Conservation (phyloP, 2,113 vertebrate species). For the Catharus minimus region DNA sequence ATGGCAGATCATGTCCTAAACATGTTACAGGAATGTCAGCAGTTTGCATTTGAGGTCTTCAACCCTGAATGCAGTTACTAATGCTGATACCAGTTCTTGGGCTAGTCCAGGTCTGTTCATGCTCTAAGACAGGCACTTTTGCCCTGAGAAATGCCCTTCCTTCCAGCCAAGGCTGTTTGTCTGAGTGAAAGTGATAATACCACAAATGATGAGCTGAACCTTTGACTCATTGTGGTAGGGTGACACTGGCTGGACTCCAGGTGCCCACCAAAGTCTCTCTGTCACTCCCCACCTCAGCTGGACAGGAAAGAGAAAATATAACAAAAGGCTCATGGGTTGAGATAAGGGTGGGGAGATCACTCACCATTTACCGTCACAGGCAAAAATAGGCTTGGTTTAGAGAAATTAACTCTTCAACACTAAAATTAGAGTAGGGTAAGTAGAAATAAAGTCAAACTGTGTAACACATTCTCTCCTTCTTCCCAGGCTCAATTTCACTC, state of each 20-base stretch:
- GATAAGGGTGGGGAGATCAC: background rate
- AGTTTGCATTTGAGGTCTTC: background rate
- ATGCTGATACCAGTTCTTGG: background rate
- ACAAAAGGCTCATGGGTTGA: background rate
- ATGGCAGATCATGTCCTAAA: background rate
- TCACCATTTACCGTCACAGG: background rate
- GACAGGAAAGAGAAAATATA: background rate
- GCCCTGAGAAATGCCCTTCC: background rate
- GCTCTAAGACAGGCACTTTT: background rate
- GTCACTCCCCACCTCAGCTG: background rate
- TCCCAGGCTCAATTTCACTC: background rate
- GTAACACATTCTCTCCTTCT: background rate
- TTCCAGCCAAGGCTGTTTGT: background rate
- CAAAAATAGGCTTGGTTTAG: background rate
- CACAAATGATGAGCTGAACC: accelerated
- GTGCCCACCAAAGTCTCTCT: background rate
- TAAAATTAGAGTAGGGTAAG: background rate
- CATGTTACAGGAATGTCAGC: accelerated
- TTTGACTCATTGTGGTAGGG: background rate
- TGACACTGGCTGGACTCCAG: background rate
- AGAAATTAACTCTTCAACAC: background rate
- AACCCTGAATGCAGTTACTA: background rate
- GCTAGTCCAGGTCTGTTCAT: background rate
- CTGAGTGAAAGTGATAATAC: background rate
- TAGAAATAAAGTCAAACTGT: background rate